Evolutionary conservation across 1,140 invertebrate genomes (phyloP).

Genomic region (Drosophila micromelanica): DNA sequence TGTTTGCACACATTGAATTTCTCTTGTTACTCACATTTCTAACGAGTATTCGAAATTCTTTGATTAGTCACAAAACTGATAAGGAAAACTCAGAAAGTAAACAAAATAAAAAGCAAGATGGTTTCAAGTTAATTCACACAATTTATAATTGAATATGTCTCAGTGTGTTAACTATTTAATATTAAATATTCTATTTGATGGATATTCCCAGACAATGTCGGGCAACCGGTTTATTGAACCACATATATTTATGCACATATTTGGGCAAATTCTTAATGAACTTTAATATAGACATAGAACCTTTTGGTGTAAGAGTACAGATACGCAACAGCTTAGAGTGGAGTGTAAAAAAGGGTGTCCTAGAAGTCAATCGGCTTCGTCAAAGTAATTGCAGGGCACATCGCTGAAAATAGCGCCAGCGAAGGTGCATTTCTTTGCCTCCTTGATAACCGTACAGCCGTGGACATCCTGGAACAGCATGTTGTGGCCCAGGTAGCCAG

Average conservation of each 20-base stretch:
- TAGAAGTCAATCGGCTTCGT: not conserved
- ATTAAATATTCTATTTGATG: not conserved
- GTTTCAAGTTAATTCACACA: too few relatives aligned
- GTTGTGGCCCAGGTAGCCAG: slow-evolving; percentile 33
- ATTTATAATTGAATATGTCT: too few relatives aligned
- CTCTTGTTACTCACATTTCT: slow-evolving; percentile 8
- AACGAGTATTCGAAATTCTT: not conserved
- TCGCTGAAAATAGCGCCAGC: slow-evolving; percentile 60
- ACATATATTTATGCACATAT: not conserved
- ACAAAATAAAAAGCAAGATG: not conserved
- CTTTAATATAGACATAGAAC: slow-evolving; percentile 1
- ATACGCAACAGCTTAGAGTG: not conserved
- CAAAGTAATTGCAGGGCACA: slow-evolving; percentile 36
- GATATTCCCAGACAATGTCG: not conserved
- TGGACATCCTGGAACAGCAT: slow-evolving; percentile 30
- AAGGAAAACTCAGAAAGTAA: not conserved
- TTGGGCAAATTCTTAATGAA: slow-evolving; percentile 1
- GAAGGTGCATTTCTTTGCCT: slow-evolving; percentile 41
- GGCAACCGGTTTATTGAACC: not conserved
- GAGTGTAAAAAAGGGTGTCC: not conserved
- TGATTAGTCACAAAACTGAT: slow-evolving; percentile 21
- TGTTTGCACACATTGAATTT: not conserved
- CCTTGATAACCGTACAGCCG: slow-evolving; percentile 54
- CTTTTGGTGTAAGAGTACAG: not conserved
- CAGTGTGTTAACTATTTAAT: too few relatives aligned